Percentiles rank a stretch among this genome's conserved stretches.
Conservation (phyloP, 2,797 vertebrate species). For the Hyperoplus immaculatus region DNA sequence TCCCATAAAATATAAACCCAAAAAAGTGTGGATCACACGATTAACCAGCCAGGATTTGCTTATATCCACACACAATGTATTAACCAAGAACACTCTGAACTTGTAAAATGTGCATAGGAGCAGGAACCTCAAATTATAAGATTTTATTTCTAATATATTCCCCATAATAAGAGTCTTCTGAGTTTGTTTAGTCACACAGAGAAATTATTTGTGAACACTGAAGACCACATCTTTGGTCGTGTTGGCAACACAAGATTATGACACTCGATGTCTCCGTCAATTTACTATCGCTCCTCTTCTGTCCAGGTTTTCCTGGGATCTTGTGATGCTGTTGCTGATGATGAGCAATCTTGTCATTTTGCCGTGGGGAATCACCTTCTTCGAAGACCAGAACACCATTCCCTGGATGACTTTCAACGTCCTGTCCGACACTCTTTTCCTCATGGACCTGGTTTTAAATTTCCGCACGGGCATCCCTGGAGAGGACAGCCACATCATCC, state of each 20-base stretch:
- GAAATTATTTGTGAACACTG: slow-evolving; percentile 10
- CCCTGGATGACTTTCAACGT: slow-evolving; percentile 98
- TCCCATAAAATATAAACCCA: slow-evolving; percentile 3
- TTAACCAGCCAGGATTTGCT: slow-evolving; percentile 4
- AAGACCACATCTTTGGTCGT: neutral
- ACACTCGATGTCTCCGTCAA: neutral
- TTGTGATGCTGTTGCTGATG: slow-evolving; percentile 97
- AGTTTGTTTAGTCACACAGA: slow-evolving; percentile 8
- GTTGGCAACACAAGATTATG: neutral
- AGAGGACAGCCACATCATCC: slow-evolving; percentile 95
- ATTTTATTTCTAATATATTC: slow-evolving; percentile 16
- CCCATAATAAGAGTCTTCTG: slow-evolving; percentile 8
- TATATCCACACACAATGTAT: neutral
- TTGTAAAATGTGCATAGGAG: neutral
- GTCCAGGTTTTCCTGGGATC: slow-evolving; percentile 97
- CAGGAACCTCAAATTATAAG: neutral
- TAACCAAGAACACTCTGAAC: neutral
- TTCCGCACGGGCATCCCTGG: slow-evolving; percentile 95
- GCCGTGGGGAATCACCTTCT: slow-evolving; percentile 98
- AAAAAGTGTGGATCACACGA: neutral
- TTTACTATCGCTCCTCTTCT: slow-evolving; percentile 13
- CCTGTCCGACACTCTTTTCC: slow-evolving; percentile 96
- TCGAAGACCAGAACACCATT: slow-evolving; percentile 94
- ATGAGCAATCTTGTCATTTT: slow-evolving; percentile 98
- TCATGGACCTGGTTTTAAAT: slow-evolving; percentile 95